phyloP scores from a whole-genome alignment of 2,888 invertebrate species.

The Pammene fasciana region DNA sequence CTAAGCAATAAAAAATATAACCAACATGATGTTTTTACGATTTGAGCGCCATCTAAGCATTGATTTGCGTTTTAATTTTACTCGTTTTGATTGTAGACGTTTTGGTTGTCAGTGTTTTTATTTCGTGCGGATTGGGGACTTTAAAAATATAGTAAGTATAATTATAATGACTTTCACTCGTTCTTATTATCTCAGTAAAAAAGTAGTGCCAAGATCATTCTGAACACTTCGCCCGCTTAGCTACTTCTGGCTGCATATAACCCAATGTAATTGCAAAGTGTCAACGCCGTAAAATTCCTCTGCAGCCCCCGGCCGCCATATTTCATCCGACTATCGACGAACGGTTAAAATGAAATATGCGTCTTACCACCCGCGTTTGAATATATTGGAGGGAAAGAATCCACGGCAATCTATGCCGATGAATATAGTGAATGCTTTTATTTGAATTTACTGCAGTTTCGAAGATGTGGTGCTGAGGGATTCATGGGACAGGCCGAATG shows the following conservation, averaged over 20 bases:
- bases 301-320: constrained; percentile 52
- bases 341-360: constrained; percentile 71
- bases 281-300: constrained; percentile 43
- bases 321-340: constrained; percentile 70
- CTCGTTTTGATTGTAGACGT: too few species aligned
- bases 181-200: too few species aligned
- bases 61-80: too few species aligned
- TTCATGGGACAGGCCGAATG: constrained; percentile 28
- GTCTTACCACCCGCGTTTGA: constrained; percentile 61
- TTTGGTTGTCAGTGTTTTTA: too few species aligned
- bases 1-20: too few species aligned
- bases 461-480: constrained; percentile 38
- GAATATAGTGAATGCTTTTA: constrained; percentile 40
- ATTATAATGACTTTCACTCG: too few species aligned
- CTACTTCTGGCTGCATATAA: background rate
- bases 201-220: background rate
- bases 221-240: too few species aligned
- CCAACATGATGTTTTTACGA: too few species aligned
- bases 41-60: too few species aligned
- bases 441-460: constrained; percentile 41
- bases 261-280: constrained; percentile 43
- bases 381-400: constrained; percentile 55
- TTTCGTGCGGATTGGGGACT: too few species aligned
- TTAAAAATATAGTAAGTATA: too few species aligned
- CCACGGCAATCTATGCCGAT: constrained; percentile 51